Percentiles rank a stretch among this genome's conserved stretches.
Evolutionary conservation across 2,888 invertebrate genomes (phyloP).

Genomic region (Rhingia campestris): DNA sequence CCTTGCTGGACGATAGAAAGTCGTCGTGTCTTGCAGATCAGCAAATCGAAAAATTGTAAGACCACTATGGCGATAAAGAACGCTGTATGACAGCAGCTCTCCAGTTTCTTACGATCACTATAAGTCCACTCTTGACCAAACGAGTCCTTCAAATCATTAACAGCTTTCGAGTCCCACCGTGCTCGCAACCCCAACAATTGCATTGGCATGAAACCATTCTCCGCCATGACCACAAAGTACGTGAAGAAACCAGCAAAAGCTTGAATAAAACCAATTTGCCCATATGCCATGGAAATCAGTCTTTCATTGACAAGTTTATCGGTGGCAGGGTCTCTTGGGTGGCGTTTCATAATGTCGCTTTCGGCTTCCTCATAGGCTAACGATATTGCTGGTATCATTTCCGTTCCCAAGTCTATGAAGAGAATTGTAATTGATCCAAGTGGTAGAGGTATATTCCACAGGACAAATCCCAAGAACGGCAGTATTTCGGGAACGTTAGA

Average conservation of each 20-base stretch:
- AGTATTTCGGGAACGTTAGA: conserved; percentile 89
- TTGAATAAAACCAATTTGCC: conserved; percentile 94
- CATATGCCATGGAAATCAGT: conserved; percentile 91
- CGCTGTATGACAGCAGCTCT: conserved; percentile 90
- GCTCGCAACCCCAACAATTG: conserved; percentile 86
- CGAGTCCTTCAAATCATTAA: conserved; percentile 88
- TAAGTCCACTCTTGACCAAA: conserved; percentile 90
- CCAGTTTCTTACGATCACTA: conserved; percentile 86
- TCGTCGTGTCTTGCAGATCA: conserved; percentile 86
- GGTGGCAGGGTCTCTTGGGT: conserved; percentile 38
- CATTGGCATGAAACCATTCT: conserved; percentile 91
- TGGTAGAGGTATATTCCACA: conserved; percentile 87
- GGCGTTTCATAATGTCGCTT: conserved; percentile 59
- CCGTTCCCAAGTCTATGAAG: conserved; percentile 86
- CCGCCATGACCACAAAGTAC: conserved; percentile 93
- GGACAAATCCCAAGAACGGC: conserved; percentile 87
- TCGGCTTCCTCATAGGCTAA: conserved; percentile 64
- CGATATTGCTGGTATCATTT: conserved; percentile 81
- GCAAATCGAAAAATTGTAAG: conserved; percentile 86
- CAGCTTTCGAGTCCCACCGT: conserved; percentile 88
- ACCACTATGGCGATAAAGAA: conserved; percentile 91
- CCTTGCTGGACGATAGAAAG: conserved; percentile 87
- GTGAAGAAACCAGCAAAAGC: conserved; percentile 93
- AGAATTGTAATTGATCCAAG: conserved; percentile 85
- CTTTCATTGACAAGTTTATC: conserved; percentile 77